Percentiles rank a stretch among this genome's conserved stretches.
Evolutionary conservation across 2,888 invertebrate species (phyloP).

Genomic region (Neocrepidodera transversa): DNA sequence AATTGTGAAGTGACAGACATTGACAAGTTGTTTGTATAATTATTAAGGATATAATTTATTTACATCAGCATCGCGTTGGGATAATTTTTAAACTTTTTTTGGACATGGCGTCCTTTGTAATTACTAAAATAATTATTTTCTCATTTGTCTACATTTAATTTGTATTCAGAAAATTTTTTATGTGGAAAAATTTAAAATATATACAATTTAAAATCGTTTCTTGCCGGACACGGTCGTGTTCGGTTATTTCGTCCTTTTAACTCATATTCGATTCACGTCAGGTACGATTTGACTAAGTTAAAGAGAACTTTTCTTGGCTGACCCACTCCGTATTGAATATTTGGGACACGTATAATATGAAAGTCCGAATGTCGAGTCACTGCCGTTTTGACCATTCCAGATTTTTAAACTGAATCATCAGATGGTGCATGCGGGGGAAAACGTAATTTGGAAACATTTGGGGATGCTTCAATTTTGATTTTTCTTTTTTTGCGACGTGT

Average conservation of each 20-base stretch:
- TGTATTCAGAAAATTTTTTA: too few species aligned
- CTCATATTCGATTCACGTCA: constrained; percentile 15
- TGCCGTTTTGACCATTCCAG: constrained; percentile 16
- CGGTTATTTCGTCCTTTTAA: constrained; percentile 11
- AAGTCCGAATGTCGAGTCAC: constrained; percentile 5
- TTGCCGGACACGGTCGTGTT: neutral
- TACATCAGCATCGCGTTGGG: too few species aligned
- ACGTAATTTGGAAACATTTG: neutral
- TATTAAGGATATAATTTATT: too few species aligned
- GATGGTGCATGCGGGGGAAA: neutral
- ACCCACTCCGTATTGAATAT: constrained; percentile 21
- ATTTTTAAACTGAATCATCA: constrained; percentile 23
- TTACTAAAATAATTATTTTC: too few species aligned
- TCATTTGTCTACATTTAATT: too few species aligned
- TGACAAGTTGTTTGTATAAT: neutral
- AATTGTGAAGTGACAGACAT: too few species aligned
- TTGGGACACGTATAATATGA: constrained; percentile 23
- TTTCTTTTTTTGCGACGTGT: too few species aligned
- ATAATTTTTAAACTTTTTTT: too few species aligned
- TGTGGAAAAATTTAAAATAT: too few species aligned
- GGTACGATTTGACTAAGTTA: constrained; percentile 27
- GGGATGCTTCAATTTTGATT: too few species aligned
- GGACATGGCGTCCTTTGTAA: too few species aligned
- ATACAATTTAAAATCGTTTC: neutral
- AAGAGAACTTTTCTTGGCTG: constrained; percentile 19